Base-by-base conservation (phyloP, 2,113 vertebrate genomes). In the Ceyx margarethae region DNA sequence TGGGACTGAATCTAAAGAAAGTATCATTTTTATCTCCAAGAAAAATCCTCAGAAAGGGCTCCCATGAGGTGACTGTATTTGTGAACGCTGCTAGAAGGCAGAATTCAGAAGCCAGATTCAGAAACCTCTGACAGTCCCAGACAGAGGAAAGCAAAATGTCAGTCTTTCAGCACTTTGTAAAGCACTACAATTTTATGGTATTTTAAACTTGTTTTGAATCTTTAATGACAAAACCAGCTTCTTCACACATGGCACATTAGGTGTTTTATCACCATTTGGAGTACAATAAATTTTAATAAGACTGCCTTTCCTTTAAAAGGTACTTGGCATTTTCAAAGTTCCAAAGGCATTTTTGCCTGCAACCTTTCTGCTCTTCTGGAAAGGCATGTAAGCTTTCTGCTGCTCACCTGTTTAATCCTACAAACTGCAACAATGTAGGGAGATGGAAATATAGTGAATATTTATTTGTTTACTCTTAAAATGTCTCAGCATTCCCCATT, bases 1-100 rank as follows among this genome's bases (percentile, higher is more conserved):
- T 21, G 50, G 33, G 62, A 88, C 3, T 81, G 50, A 84, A 66
- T 48, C 25, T 69, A 84, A 95, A 93, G 69, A 94, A 94, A 95
- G 75, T 45, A 92, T 62, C 5, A 71, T 78, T 92, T 94, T 82
- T 82, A 50, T 76, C 88, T 82, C n/a, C n/a, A 72, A 72, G 53
- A 90, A 90, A 75, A 84, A n/a, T n/a, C 58, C 68, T 83, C 48
- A 65, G 66, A 65, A 76, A 62, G 21, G 45, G 45, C 42, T 81
- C 58, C 77, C 78, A 54, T 33, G 86, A 84, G 69, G 25, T 65
- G 37, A 22, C 31, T 65, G 29, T 71, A 48, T 81, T 75, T 91
- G 46, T 50, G 48, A 37, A 76, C 51, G n/a, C 19, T 61, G 60
- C 84, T 8, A 16, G 7, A 74, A 83, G 48, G 90, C 79, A 95